Conservation (phyloP, 1,140 invertebrate species). For the Melitaea cinxia region DNA sequence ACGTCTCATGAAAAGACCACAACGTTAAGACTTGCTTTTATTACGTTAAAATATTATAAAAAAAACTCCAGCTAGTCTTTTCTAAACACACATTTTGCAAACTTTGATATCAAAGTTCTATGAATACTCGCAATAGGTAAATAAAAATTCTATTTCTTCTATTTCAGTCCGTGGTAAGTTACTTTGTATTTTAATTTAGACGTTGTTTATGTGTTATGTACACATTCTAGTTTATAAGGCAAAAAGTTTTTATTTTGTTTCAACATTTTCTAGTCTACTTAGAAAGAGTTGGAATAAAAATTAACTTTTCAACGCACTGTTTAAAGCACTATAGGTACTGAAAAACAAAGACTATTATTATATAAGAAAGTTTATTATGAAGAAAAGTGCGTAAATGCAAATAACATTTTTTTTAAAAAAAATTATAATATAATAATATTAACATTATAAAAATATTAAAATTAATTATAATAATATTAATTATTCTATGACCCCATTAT, state of each 20-base stretch:
- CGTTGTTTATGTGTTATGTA: neutral
- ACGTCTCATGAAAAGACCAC: too few species aligned
- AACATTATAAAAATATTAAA: too few species aligned
- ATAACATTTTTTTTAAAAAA: neutral
- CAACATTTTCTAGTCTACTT: neutral
- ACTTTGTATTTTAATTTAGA: neutral
- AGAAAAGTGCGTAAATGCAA: neutral
- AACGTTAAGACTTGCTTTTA: too few species aligned
- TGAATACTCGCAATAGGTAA: neutral
- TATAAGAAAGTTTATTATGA: neutral
- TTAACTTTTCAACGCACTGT: neutral
- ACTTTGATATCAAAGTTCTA: constrained; percentile 1
- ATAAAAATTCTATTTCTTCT: neutral
- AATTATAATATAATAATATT: too few species aligned
- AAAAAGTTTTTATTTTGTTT: neutral
- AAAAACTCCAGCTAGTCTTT: constrained; percentile 7
- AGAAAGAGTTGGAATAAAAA: neutral
- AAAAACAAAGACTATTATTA: neutral
- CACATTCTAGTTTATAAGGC: neutral
- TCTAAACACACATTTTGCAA: neutral
- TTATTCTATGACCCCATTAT: too few species aligned
- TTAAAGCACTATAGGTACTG: neutral
- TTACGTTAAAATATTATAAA: too few species aligned
- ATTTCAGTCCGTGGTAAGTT: neutral
- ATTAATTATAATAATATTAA: too few species aligned